A percentile compares a stretch with the other conserved stretches of the same genome.
phyloP scores from a whole-genome alignment of 2,113 vertebrate species.

The Loxodonta africana region DNA sequence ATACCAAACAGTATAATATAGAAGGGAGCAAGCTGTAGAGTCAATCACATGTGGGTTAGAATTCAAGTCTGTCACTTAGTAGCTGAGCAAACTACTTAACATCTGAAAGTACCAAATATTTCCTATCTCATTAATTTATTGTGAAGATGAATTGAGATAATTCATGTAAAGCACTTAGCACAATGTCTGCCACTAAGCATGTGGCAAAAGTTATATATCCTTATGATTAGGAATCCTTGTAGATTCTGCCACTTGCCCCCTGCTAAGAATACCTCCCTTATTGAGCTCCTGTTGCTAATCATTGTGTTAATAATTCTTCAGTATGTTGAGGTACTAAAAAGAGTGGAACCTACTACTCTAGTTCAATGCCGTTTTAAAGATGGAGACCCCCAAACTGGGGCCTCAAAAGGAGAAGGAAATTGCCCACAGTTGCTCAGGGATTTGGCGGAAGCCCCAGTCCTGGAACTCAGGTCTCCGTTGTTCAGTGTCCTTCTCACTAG shows the following conservation, averaged over 20 bases:
- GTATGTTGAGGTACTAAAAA: background rate
- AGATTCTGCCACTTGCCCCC: background rate
- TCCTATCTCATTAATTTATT: slow-evolving; percentile 17
- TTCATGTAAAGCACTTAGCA: slow-evolving; percentile 44
- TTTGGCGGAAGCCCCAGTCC: background rate
- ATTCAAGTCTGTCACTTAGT: background rate
- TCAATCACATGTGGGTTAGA: background rate
- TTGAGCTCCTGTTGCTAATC: background rate
- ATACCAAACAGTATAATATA: background rate
- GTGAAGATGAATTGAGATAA: slow-evolving; percentile 7
- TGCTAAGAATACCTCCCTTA: slow-evolving; percentile 19
- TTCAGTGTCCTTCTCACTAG: background rate
- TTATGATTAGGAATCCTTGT: background rate
- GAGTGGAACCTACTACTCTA: background rate
- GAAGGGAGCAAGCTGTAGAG: background rate
- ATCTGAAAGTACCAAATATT: background rate
- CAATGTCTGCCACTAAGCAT: background rate
- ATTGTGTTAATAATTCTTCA: background rate
- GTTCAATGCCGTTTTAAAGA: slow-evolving; percentile 11
- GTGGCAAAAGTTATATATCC: background rate
- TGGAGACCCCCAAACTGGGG: background rate
- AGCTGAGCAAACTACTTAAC: background rate
- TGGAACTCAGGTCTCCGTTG: background rate
- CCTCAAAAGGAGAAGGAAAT: background rate
- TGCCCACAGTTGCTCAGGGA: background rate